Conservation (phyloP, 2,113 vertebrate species). For the Neolamprologus sp. region DNA sequence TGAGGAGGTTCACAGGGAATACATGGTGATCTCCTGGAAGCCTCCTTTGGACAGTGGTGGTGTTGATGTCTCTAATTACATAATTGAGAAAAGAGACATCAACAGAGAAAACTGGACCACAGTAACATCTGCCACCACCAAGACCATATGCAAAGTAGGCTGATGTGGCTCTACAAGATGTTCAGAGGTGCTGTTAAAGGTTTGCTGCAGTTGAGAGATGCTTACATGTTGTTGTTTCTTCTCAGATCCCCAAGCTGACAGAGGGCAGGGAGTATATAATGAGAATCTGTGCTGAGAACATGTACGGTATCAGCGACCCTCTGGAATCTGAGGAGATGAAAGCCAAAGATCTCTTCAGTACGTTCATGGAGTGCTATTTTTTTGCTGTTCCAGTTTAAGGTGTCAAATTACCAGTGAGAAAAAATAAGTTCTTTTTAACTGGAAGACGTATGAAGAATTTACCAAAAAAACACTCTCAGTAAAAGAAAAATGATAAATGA, state of each 20-base stretch:
- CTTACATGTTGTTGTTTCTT: neutral
- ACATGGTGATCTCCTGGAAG: slow-evolving; percentile 95
- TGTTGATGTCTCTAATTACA: slow-evolving; percentile 89
- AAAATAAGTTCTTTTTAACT: neutral
- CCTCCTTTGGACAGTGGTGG: slow-evolving; percentile 94
- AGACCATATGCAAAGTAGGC: slow-evolving; percentile 86
- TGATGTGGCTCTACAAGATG: neutral
- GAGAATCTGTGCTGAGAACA: slow-evolving; percentile 92
- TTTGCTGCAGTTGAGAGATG: neutral
- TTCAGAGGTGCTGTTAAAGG: neutral
- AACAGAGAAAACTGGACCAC: slow-evolving; percentile 91
- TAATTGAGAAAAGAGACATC: slow-evolving; percentile 89
- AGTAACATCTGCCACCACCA: slow-evolving; percentile 87
- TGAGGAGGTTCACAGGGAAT: slow-evolving; percentile 90
- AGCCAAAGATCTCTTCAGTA: slow-evolving; percentile 96
- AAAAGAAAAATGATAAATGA: neutral
- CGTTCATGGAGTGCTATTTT: slow-evolving; percentile 12
- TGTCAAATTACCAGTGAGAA: neutral
- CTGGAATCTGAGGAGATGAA: slow-evolving; percentile 93
- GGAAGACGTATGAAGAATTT: neutral
- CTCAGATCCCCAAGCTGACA: slow-evolving; percentile 78
- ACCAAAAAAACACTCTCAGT: neutral
- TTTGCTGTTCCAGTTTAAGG: neutral
- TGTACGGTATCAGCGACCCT: slow-evolving; percentile 95
- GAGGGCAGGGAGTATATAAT: slow-evolving; percentile 93